Evolutionary conservation across 2,888 invertebrate species (phyloP).

Genomic region (Nudaria mundana): DNA sequence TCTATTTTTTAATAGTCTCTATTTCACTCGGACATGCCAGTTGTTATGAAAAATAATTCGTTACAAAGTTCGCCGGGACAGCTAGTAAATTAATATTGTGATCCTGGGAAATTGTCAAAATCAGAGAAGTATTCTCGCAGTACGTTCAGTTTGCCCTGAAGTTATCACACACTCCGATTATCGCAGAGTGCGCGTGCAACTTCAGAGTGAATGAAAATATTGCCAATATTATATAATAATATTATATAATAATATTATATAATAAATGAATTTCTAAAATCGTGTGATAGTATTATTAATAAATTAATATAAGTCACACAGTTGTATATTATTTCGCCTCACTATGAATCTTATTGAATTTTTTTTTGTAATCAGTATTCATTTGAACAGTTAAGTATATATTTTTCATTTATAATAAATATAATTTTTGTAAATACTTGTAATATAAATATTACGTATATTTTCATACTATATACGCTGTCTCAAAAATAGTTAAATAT

Average conservation of each 20-base stretch:
- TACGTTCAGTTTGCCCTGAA: too few relatives aligned
- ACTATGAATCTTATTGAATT: constrained; percentile 36
- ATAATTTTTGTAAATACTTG: constrained; percentile 58
- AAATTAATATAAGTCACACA: constrained; percentile 34
- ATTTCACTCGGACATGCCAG: too few relatives aligned
- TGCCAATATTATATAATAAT: too few relatives aligned
- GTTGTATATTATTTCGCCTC: constrained; percentile 33
- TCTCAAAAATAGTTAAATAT: constrained; percentile 52
- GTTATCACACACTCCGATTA: too few relatives aligned
- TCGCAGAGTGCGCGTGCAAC: too few relatives aligned
- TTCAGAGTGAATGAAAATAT: too few relatives aligned
- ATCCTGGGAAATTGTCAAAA: too few relatives aligned
- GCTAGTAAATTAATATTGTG: too few relatives aligned
- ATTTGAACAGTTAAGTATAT: constrained; percentile 44
- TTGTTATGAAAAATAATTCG: too few relatives aligned
- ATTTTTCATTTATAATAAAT: constrained; percentile 31
- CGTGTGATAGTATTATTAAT: constrained; percentile 58
- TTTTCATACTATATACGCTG: constrained; percentile 65
- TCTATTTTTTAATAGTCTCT: too few relatives aligned
- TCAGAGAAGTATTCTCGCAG: too few relatives aligned
- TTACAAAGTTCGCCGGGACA: too few relatives aligned
- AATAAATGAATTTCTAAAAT: constrained; percentile 27
- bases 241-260: background rate
- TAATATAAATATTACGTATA: constrained; percentile 61
- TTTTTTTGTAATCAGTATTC: constrained; percentile 62